Evolutionary conservation across 2,888 invertebrate species (phyloP), one percentile per base, ranked within the genome.

Genomic region (Palloptera scutellata): DNA sequence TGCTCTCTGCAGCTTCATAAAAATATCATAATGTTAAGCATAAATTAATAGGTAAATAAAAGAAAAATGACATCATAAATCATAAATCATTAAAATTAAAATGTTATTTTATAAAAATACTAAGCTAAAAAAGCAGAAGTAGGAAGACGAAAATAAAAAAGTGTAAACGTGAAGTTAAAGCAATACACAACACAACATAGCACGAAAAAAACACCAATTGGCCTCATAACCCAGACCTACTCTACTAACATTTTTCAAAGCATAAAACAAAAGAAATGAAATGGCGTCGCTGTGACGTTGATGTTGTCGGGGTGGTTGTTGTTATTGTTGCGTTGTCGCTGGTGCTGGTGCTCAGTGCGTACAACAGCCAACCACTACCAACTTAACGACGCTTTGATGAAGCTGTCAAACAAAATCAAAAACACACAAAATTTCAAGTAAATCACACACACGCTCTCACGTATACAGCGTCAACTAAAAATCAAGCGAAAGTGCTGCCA

Each of bases 201-300:
- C 17, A n/a, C 48, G 30, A 20, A 61, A 30, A 40, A 19, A 53
- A 53, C 45, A 13, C n/a, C 40, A 3, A 17, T 40, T 66, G 62
- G 62, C 67, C 67, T 67, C 61, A 67, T 55, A 67, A 67, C 67
- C 67, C 62, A 67, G 67, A 67, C 67, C 67, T 67, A 67, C 55
- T 66, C 55, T 57, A 58, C 61, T 57, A 51, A 30, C 30, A 30
- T 30, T 30, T 30, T 30, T 30, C 30, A 30, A 30, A 30, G 30
- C 30, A 6, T 30, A 30, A 30, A 30, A 30, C 30, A 30, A 30
- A 30, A 30, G 30, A 30, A 58, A 67, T 61, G n/a, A 19, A 55
- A 55, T 54, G 40, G 12, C 40, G 61, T 17, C 52, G 58, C 9
- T n/a, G 42, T 54, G 15, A 59, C 42, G 51, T 30, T 30, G 30